Evolutionary conservation across 2,113 vertebrate species (phyloP).

Genomic region (Australoheros scitulus): DNA sequence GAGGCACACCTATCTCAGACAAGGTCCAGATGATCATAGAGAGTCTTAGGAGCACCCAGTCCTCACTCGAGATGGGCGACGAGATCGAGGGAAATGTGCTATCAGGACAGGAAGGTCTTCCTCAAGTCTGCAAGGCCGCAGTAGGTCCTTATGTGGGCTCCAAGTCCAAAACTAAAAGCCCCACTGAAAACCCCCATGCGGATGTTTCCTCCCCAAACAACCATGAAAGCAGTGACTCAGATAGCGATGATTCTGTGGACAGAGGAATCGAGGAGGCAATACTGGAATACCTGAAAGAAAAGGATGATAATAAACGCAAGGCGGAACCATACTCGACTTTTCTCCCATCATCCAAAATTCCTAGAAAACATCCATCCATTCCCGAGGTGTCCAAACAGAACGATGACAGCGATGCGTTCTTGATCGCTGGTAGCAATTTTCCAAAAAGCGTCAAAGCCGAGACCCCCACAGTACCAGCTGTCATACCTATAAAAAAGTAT

Average conservation of each 20-base stretch:
- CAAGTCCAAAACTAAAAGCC: constrained; percentile 52
- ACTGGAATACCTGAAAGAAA: constrained; percentile 93
- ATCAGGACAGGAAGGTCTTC: constrained; percentile 58
- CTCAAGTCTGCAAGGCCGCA: constrained; percentile 56
- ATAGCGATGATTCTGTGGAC: constrained; percentile 95
- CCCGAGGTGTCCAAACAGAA: constrained; percentile 61
- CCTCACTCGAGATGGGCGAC: constrained; percentile 85
- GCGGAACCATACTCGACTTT: constrained; percentile 46
- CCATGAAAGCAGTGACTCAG: constrained; percentile 79
- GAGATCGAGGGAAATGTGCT: constrained; percentile 76
- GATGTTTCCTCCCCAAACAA: constrained; percentile 44
- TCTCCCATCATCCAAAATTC: constrained; percentile 60
- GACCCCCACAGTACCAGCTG: constrained; percentile 19
- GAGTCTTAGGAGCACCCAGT: constrained; percentile 86
- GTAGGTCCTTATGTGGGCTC: constrained; percentile 43
- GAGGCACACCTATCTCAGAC: constrained; percentile 82
- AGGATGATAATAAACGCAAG: constrained; percentile 79
- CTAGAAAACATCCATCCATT: constrained; percentile 58
- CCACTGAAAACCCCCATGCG: constrained; percentile 39
- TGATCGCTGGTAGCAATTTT: constrained; percentile 64
- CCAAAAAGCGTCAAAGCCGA: constrained; percentile 60
- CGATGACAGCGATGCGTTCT: constrained; percentile 55
- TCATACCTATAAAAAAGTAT: constrained; percentile 65
- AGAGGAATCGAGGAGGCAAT: constrained; percentile 95
- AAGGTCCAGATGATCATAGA: constrained; percentile 93